phyloP scores from a whole-genome alignment of 2,888 invertebrate species.

The Germaria angustata region DNA sequence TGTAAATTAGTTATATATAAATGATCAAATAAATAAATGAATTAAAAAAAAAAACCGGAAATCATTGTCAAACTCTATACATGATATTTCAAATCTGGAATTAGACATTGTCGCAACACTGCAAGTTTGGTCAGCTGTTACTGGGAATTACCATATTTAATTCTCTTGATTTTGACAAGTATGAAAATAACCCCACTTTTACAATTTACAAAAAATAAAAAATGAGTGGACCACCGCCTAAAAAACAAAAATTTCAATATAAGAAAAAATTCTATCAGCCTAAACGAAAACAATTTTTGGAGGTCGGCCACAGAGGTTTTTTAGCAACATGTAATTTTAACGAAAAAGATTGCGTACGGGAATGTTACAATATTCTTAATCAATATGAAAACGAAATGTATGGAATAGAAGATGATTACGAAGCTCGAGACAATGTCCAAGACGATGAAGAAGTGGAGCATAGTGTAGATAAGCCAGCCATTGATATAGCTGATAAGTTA shows the following conservation, averaged over 20 bases:
- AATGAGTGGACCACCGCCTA: slow-evolving; percentile 64
- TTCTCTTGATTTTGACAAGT: no score
- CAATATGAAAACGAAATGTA: slow-evolving; percentile 88
- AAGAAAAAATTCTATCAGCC: slow-evolving; percentile 70
- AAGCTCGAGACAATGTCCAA: slow-evolving; percentile 58
- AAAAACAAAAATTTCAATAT: slow-evolving; percentile 66
- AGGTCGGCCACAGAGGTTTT: slow-evolving; percentile 77
- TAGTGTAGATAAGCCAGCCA: slow-evolving; percentile 68
- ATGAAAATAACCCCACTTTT: slow-evolving; percentile 34
- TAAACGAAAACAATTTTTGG: slow-evolving; percentile 71
- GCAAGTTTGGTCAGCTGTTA: no score
- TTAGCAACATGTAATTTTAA: slow-evolving; percentile 89
- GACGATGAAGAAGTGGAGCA: slow-evolving; percentile 79
- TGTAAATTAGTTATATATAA: no score
- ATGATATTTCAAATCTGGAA: no score
- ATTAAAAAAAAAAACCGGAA: no score
- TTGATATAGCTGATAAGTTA: slow-evolving; percentile 75
- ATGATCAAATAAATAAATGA: no score
- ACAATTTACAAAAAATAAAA: not conserved
- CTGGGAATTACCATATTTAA: no score
- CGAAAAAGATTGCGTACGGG: slow-evolving; percentile 91
- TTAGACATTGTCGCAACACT: no score
- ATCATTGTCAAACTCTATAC: no score
- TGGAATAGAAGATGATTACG: slow-evolving; percentile 75
- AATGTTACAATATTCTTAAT: slow-evolving; percentile 89